phyloP scores from a whole-genome alignment of 2,113 vertebrate species.

The Bagarius yarrelli region DNA sequence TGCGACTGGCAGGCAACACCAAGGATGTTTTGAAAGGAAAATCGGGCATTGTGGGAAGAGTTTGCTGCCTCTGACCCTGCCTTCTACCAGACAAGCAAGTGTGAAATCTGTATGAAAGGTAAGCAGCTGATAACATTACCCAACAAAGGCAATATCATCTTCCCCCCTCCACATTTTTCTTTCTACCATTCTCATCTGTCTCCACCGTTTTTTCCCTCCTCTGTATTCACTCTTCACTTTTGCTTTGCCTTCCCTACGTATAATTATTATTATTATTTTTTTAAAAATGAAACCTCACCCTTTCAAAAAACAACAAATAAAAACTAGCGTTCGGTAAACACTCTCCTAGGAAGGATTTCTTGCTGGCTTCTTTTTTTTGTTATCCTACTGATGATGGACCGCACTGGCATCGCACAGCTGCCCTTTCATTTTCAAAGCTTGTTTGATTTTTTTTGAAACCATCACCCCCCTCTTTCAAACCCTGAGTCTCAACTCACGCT shows the following conservation, averaged over 20 bases:
- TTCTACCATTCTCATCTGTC: constrained; percentile 54
- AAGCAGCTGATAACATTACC: constrained; percentile 73
- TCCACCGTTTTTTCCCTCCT: constrained; percentile 48
- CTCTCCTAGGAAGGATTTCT: constrained; percentile 37
- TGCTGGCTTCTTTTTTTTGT: constrained; percentile 24
- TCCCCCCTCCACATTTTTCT: constrained; percentile 53
- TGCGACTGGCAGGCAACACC: constrained; percentile 59
- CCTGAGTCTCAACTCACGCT: constrained; percentile 25
- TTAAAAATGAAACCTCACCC: constrained; percentile 34
- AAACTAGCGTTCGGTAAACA: constrained; percentile 17
- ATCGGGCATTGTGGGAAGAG: constrained; percentile 72
- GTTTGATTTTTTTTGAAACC: constrained; percentile 45
- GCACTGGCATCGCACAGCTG: constrained; percentile 43
- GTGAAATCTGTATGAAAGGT: constrained; percentile 80
- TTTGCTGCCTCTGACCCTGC: constrained; percentile 70
- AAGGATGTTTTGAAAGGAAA: constrained; percentile 62
- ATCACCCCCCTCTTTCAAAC: neutral
- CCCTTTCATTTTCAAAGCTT: constrained; percentile 48
- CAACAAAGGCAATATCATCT: constrained; percentile 75
- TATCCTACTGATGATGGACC: constrained; percentile 42
- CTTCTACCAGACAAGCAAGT: constrained; percentile 67
- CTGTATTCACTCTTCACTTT: constrained; percentile 36
- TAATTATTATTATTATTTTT: constrained; percentile 47
- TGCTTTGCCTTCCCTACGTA: constrained; percentile 34
- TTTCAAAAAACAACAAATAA: constrained; percentile 17